These are phyloP conservation scores for Syngnathoides biaculeatus DNA, from an alignment of 2,113 vertebrate species.

Conservation along the genomic window DNA sequence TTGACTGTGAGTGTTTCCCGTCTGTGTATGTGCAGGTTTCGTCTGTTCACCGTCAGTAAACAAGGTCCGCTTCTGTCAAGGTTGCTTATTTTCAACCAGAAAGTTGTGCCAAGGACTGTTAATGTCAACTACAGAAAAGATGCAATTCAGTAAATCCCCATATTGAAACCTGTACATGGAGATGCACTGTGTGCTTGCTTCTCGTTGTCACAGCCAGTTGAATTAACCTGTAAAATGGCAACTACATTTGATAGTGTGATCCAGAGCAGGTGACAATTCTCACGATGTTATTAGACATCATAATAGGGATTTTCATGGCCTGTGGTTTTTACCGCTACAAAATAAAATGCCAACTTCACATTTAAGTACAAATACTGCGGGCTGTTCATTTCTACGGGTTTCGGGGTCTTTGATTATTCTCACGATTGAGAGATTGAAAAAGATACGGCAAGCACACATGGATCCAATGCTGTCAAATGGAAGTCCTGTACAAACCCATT, in stretches of 20 bases:
- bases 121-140: neutral
- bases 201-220: neutral
- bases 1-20: conserved; percentile 84
- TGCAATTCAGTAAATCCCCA: neutral
- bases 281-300: too few relatives aligned
- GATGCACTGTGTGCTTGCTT: neutral
- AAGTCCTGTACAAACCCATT: conserved; percentile 33
- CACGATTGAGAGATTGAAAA: too few relatives aligned
- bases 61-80: neutral
- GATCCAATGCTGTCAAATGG: neutral
- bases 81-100: neutral
- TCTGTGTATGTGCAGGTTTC: neutral
- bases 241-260: neutral
- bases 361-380: neutral
- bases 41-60: neutral
- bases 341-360: neutral
- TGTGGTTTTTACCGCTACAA: too few relatives aligned
- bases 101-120: neutral
- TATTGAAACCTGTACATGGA: too few relatives aligned
- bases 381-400: neutral
- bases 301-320: too few relatives aligned
- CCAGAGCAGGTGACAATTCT: too few relatives aligned
- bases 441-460: neutral
- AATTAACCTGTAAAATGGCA: neutral
- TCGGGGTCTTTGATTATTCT: too few relatives aligned